These are phyloP conservation scores for Notechis scutatus DNA, from an alignment of 2,113 vertebrate genomes.

Conservation along the genomic window DNA sequence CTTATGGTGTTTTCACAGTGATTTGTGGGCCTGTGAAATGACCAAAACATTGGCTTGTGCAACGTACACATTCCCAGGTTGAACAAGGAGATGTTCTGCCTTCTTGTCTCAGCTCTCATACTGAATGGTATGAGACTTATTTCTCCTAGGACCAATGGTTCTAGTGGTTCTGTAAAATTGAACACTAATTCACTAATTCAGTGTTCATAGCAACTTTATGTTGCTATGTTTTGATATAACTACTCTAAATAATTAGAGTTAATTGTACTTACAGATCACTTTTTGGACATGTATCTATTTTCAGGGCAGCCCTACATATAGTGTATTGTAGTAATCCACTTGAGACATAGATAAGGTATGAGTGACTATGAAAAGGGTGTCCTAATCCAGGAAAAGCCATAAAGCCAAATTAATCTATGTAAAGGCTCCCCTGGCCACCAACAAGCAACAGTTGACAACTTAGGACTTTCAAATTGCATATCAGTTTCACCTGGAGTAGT, in stretches of 20 bases:
- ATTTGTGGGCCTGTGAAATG: not conserved
- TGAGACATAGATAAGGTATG: not conserved
- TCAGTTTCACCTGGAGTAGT: not conserved
- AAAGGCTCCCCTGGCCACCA: not conserved
- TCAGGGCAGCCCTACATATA: not conserved
- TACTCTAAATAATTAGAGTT: not conserved
- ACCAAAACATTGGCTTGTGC: not conserved
- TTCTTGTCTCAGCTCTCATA: not conserved
- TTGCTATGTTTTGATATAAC: not conserved
- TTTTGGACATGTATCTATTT: not conserved
- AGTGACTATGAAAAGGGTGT: not conserved
- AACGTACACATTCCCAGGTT: not conserved
- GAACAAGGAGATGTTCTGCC: not conserved
- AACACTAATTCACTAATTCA: too few species aligned
- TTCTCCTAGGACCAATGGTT: not conserved
- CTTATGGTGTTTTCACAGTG: not conserved
- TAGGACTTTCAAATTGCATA: not conserved
- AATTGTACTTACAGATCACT: not conserved
- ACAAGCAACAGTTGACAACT: not conserved
- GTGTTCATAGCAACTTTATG: not conserved
- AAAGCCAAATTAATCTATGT: not conserved
- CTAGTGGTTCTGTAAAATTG: too few species aligned
- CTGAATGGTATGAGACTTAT: not conserved
- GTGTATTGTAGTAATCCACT: not conserved
- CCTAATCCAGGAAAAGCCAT: not conserved